Conservation (phyloP, 2,888 invertebrate species). For the Agrotis ipsilon region DNA sequence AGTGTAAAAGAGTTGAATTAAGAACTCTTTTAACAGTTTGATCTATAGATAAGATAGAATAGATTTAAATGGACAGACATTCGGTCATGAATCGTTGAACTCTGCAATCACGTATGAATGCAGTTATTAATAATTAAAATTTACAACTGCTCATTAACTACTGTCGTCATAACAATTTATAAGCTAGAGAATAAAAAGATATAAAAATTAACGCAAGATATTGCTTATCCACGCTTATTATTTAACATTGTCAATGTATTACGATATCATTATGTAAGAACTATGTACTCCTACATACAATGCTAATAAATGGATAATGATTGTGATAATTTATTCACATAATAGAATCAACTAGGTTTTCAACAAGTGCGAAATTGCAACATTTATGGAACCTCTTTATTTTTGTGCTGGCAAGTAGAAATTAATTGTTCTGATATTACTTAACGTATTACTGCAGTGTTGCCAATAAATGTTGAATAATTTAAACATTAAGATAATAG, state of each 20-base stretch:
- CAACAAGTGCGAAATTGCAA: constrained; percentile 24
- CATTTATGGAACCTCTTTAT: constrained; percentile 10
- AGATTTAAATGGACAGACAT: too few relatives aligned
- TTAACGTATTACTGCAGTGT: constrained; percentile 15
- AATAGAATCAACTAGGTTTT: constrained; percentile 9
- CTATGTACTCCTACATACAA: constrained; percentile 16
- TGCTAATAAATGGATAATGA: constrained; percentile 26
- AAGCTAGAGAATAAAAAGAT: neutral
- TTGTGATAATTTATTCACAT: constrained; percentile 34
- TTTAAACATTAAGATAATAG: constrained; percentile 16
- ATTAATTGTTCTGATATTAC: constrained; percentile 11
- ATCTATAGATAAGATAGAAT: too few relatives aligned
- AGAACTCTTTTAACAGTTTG: too few relatives aligned
- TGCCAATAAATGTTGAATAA: constrained; percentile 22
- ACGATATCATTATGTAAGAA: constrained; percentile 45
- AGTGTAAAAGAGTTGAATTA: neutral
- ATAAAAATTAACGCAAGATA: constrained; percentile 20
- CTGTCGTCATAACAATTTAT: neutral
- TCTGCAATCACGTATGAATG: constrained; percentile 3
- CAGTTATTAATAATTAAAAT: neutral
- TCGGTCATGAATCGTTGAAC: neutral
- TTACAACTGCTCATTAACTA: neutral
- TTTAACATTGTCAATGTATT: constrained; percentile 52
- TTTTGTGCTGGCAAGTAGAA: constrained; percentile 19
- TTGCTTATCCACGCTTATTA: constrained; percentile 57